Evolutionary conservation across 1,140 invertebrate genomes (phyloP).

Genomic region (silkworm (Bombyx mori)): ASM3026992v2 NC_085120.1:7786001-7786500

Average conservation of each 20-base stretch:
- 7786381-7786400: slow-evolving; percentile 1
- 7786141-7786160: background rate
- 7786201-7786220: too few species aligned
- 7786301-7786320: too few species aligned
- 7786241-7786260: too few species aligned
- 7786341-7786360: too few species aligned
- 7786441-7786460: background rate
- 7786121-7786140: background rate
- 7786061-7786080: too few species aligned
- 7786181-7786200: too few species aligned
- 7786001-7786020: too few species aligned
- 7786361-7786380: background rate
- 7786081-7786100: background rate
- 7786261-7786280: too few species aligned
- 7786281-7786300: too few species aligned
- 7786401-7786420: slow-evolving; percentile 1
- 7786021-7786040: background rate
- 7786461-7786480: slow-evolving; percentile 49
- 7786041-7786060: background rate
- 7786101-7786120: background rate
- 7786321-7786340: too few species aligned
- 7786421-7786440: background rate
- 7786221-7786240: too few species aligned
- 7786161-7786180: background rate
- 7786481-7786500: slow-evolving; percentile 51